phyloP scores from a whole-genome alignment of 2,113 vertebrate species.

The Hyaena hyaena region DNA sequence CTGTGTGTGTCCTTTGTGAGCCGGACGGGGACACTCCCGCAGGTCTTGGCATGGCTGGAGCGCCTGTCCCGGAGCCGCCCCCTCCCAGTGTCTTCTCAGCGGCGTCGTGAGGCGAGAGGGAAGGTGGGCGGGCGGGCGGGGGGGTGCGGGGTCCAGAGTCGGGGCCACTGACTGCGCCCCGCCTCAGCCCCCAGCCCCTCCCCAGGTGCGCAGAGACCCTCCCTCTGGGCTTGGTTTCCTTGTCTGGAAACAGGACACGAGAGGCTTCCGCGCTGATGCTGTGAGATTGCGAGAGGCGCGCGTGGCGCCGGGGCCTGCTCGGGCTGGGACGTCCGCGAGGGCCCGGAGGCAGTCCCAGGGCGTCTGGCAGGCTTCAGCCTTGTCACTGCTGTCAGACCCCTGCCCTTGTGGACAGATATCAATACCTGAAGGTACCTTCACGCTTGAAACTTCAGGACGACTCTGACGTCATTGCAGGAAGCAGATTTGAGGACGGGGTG shows the following conservation, averaged over 20 bases:
- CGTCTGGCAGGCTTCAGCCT: neutral
- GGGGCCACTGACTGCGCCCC: neutral
- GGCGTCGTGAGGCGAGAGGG: rapidly evolving
- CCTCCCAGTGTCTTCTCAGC: no score
- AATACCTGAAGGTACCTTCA: neutral
- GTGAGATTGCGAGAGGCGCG: rapidly evolving
- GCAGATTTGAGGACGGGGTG: neutral
- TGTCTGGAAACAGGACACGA: neutral
- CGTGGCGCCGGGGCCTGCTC: rapidly evolving
- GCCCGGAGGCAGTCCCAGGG: neutral
- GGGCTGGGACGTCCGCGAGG: neutral
- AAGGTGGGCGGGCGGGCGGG: neutral
- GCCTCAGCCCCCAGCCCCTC: rapidly evolving
- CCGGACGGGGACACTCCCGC: neutral
- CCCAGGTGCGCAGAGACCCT: rapidly evolving
- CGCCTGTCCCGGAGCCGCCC: neutral
- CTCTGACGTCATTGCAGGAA: neutral
- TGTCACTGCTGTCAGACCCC: neutral
- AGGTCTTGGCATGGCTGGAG: neutral
- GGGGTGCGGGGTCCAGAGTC: neutral
- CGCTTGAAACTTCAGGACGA: neutral
- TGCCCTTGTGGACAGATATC: neutral
- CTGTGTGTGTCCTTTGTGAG: rapidly evolving
- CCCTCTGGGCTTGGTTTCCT: neutral
- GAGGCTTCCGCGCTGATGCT: rapidly evolving